Evolutionary conservation across 2,888 invertebrate species (phyloP), one percentile per base, ranked within the genome.

Genomic region (Labia minor): DNA sequence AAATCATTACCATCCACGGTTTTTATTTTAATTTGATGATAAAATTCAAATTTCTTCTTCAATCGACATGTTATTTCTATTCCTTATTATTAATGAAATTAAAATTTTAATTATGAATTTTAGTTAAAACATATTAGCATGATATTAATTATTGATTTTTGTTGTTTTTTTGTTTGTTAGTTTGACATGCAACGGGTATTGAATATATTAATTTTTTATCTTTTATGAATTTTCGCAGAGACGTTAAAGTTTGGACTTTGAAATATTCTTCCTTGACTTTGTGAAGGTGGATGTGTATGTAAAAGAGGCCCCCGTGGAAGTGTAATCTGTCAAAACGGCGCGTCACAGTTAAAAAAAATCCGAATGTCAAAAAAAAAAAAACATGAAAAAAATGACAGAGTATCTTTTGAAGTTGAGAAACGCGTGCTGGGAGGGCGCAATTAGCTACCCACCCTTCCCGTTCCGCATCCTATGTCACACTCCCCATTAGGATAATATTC

Each of bases 281-380:
- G n/a, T 49, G 49, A 6, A 8, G 3, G 8, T 49, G 49, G 3
- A 14, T n/a, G 49, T 49, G 49, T 49, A 16, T 49, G 49, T 49
- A 49, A 11, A 33, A 33, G n/a, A 49, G 49, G 16, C 14, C 26
- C 49, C n/a, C 14, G 49, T n/a, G n/a, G 16, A 16, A 49, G 49
- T 49, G 49, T 49, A 49, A 49, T 49, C 49, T 49, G 49, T 49
- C 49, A 49, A 49, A 49, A 49, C 49, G 49, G 49, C 49, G 49
- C n/a, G 8, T 4, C 49, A 14, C 8, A 3, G 14, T 10, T 33
- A 33, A 11, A 49, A 49, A 49, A 49, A 49, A 49, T 26, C 26
- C 26, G 26, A 26, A 26, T 26, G 26, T 6, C 26, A 26, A 49
- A 49, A 49, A 49, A 33, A 33, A 33, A 33, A 33, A 33, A 33